These are phyloP conservation scores for Zhengitettix transpicula DNA, from an alignment of 2,888 invertebrate species.

Conservation along the genomic window DNA sequence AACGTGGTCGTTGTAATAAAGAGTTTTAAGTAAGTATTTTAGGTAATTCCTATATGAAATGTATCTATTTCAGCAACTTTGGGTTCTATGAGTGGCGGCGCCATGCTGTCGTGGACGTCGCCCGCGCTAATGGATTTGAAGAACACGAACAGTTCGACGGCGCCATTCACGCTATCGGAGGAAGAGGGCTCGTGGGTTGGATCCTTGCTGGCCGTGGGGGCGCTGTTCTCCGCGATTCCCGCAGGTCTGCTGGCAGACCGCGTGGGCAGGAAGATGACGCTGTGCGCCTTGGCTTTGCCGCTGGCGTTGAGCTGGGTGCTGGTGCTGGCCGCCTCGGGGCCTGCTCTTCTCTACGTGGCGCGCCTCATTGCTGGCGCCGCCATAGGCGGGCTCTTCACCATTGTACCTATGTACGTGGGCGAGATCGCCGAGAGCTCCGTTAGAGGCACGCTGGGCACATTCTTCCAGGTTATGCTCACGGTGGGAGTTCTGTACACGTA, in stretches of 20 bases:
- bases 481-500: neutral
- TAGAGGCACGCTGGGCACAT: neutral
- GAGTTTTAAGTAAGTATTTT: too few relatives aligned
- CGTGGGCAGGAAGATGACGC: neutral
- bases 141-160: neutral
- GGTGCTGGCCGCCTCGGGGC: neutral
- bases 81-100: neutral
- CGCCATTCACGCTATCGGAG: neutral
- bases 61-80: neutral
- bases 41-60: too few relatives aligned
- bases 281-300: neutral
- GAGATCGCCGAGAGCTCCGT: neutral
- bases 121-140: neutral
- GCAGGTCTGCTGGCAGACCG: neutral
- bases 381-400: neutral
- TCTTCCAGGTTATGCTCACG: neutral
- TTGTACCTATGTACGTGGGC: neutral
- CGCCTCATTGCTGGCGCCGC: neutral
- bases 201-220: neutral
- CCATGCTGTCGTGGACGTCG: neutral
- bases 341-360: neutral
- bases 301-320: neutral
- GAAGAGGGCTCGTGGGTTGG: neutral
- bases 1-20: too few relatives aligned
- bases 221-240: neutral